Percentiles rank a stretch among this genome's conserved stretches.
Evolutionary conservation across 1,140 invertebrate genomes (phyloP).

Genomic region (Neodiprion pinetum): DNA sequence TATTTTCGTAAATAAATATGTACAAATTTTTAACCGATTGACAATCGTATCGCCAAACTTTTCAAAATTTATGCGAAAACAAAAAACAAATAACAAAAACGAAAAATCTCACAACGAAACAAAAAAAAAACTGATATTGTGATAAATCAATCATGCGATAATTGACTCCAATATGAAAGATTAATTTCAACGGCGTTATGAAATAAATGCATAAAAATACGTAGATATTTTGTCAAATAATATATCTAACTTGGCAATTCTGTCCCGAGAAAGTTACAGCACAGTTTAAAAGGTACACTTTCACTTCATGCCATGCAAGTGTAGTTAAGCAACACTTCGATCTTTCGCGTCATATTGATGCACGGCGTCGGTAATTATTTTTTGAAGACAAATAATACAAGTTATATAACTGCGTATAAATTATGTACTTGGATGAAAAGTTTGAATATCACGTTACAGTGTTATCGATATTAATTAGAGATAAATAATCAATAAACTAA

Average conservation of each 20-base stretch:
- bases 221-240: background rate
- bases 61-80: background rate
- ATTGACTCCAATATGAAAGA: no score
- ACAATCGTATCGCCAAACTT: no score
- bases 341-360: background rate
- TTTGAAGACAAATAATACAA: background rate
- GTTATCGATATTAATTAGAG: background rate
- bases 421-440: background rate
- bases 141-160: background rate
- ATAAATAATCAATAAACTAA: background rate
- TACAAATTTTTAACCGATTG: background rate
- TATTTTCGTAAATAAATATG: conserved; percentile 3
- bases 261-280: conserved; percentile 39
- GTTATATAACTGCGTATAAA: background rate
- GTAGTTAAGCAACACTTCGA: conserved; percentile 38
- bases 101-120: background rate
- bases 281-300: conserved; percentile 39
- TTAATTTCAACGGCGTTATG: no score
- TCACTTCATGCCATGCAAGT: conserved; percentile 40
- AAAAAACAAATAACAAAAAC: background rate
- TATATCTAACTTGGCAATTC: background rate
- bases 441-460: background rate
- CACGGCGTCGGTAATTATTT: background rate
- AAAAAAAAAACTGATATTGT: background rate
- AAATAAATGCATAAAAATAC: no score